A percentile compares a stretch with the other conserved stretches of the same genome.
phyloP scores from a whole-genome alignment of 2,888 invertebrate species.

The Criorhina ranunculi region DNA sequence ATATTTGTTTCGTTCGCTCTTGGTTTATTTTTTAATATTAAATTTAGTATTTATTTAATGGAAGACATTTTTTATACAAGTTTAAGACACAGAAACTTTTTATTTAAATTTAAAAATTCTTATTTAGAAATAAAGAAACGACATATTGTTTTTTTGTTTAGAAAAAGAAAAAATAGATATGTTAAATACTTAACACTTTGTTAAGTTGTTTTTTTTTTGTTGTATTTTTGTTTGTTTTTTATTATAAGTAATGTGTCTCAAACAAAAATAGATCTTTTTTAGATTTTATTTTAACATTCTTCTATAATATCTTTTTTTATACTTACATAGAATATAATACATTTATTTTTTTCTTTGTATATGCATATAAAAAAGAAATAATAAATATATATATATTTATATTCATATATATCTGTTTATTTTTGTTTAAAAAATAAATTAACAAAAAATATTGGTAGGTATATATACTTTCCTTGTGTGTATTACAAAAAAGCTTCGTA shows the following conservation, averaged over 20 bases:
- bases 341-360: conserved; percentile 61
- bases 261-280: conserved; percentile 75
- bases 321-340: conserved; percentile 75
- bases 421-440: conserved; percentile 33
- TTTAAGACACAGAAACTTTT: conserved; percentile 85
- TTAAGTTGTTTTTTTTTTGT: conserved; percentile 51
- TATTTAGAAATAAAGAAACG: conserved; percentile 73
- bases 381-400: conserved; percentile 56
- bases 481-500: conserved; percentile 49
- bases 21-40: conserved; percentile 65
- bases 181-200: conserved; percentile 74
- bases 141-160: conserved; percentile 51
- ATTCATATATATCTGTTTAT: conserved; percentile 51
- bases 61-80: conserved; percentile 85
- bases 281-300: conserved; percentile 58
- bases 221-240: conserved; percentile 51
- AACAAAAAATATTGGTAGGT: conserved; percentile 59
- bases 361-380: conserved; percentile 73
- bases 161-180: conserved; percentile 72
- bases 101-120: conserved; percentile 69
- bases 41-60: conserved; percentile 83
- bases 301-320: conserved; percentile 62
- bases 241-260: conserved; percentile 73
- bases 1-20: conserved; percentile 75
- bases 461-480: conserved; percentile 37